A percentile compares a stretch with the other conserved stretches of the same genome.
phyloP scores from a whole-genome alignment of 1,140 invertebrate genomes.

The Whitmania pigra region DNA sequence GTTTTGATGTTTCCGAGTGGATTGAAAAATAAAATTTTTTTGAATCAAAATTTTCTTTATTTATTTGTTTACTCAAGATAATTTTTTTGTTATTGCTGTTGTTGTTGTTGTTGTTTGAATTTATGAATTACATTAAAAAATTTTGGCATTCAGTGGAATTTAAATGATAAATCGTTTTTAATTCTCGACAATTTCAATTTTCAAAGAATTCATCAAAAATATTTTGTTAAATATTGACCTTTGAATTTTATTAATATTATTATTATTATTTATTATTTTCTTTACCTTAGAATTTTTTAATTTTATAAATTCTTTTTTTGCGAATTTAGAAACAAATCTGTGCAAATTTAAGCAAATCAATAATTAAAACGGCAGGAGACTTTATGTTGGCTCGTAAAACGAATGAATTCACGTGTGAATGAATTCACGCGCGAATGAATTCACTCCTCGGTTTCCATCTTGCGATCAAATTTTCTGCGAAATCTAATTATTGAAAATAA shows the following conservation, averaged over 20 bases:
- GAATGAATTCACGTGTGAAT: too few species aligned
- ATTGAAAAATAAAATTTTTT: too few species aligned
- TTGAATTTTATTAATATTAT: neutral
- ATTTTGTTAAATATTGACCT: neutral
- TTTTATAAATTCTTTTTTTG: neutral
- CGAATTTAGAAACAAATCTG: neutral
- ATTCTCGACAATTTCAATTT: neutral
- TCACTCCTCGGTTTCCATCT: too few species aligned
- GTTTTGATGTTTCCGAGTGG: too few species aligned
- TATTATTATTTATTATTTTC: too few species aligned
- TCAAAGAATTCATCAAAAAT: neutral
- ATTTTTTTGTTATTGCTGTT: neutral
- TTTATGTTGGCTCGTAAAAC: too few species aligned
- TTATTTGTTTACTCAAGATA: too few species aligned
- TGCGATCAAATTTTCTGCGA: neutral
- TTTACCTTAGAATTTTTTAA: neutral
- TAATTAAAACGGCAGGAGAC: too few species aligned
- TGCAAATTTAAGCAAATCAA: too few species aligned
- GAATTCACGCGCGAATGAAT: too few species aligned
- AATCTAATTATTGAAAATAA: neutral
- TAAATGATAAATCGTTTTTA: neutral
- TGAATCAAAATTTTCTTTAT: too few species aligned
- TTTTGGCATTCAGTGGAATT: neutral
- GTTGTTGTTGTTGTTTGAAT: neutral
- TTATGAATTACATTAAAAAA: too few species aligned